phyloP scores from a whole-genome alignment of 2,113 vertebrate species.

The Nesogale talazaci region DNA sequence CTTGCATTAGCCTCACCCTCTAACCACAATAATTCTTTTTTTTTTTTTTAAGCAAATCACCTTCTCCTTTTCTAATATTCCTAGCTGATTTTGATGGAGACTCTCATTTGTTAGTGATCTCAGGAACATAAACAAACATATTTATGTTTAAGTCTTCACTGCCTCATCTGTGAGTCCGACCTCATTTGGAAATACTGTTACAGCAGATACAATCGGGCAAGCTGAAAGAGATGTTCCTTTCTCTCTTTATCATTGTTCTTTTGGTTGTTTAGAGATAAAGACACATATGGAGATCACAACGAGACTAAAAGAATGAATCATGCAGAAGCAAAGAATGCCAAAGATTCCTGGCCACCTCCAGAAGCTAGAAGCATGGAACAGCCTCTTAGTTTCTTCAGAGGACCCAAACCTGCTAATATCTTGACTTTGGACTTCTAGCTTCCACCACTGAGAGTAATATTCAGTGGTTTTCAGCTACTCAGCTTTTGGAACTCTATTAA shows the following conservation, averaged over 20 bases:
- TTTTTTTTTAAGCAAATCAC: neutral
- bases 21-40: neutral
- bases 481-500: neutral
- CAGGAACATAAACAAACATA: no score
- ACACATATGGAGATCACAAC: neutral
- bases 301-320: neutral
- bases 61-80: neutral
- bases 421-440: neutral
- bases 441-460: neutral
- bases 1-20: neutral
- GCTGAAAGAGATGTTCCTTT: neutral
- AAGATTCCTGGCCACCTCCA: neutral
- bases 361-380: neutral
- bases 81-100: neutral
- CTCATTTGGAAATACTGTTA: neutral
- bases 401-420: neutral
- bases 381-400: neutral
- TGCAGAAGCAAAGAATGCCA: neutral
- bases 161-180: neutral
- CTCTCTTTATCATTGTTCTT: neutral
- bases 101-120: neutral
- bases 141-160: neutral
- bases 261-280: neutral
- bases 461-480: neutral
- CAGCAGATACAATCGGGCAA: neutral